These are phyloP conservation scores for Scaeva pyrastri DNA, from an alignment of 2,888 invertebrate genomes.

Conservation along the genomic window DNA sequence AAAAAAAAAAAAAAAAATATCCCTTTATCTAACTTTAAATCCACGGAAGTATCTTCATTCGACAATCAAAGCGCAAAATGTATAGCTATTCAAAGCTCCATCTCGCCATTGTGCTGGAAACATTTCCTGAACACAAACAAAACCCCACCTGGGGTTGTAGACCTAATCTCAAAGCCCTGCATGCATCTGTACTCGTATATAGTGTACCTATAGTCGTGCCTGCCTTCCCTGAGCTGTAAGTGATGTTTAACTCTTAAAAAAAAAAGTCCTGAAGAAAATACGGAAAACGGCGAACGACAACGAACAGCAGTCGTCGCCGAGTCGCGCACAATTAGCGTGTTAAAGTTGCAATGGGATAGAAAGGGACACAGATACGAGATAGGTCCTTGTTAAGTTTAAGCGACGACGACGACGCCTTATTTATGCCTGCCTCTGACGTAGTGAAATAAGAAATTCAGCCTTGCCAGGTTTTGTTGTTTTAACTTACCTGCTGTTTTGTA, in stretches of 20 bases:
- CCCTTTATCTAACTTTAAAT: conserved; percentile 27
- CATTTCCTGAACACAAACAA: conserved; percentile 74
- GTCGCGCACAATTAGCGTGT: conserved; percentile 45
- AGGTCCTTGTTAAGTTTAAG: too few relatives aligned
- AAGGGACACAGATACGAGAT: conserved; percentile 37
- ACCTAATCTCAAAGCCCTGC: conserved; percentile 34
- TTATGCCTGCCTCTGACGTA: conserved; percentile 10
- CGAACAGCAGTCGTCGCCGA: neutral
- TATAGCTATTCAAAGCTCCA: conserved; percentile 55
- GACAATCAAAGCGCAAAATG: conserved; percentile 29
- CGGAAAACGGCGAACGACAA: conserved; percentile 37
- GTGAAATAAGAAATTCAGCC: neutral
- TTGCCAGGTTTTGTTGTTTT: neutral
- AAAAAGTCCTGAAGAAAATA: conserved; percentile 5
- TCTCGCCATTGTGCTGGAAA: conserved; percentile 64
- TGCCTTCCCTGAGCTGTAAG: conserved; percentile 22
- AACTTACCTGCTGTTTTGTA: conserved; percentile 96
- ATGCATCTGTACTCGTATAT: neutral
- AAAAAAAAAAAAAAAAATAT: neutral
- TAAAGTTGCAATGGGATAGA: neutral
- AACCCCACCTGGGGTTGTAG: conserved; percentile 62
- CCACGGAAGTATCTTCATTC: conserved; percentile 61
- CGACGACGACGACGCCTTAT: too few relatives aligned
- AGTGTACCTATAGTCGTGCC: neutral
- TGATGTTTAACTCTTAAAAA: conserved; percentile 53